These are phyloP conservation scores for Anoncus sp. DNA, from an alignment of 2,888 invertebrate genomes.

Conservation along the genomic window DNA sequence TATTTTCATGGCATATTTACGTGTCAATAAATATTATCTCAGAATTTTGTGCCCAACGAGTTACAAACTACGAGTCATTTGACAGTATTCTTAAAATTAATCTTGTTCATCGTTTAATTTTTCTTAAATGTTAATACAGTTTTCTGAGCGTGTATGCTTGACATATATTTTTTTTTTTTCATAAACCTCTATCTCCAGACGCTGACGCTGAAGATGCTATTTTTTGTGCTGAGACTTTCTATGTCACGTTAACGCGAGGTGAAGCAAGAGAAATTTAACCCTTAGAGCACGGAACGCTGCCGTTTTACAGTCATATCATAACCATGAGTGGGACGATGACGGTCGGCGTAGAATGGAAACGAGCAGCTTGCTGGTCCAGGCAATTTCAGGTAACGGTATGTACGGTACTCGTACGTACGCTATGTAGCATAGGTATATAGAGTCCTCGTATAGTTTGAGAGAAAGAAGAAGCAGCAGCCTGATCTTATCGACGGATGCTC, in stretches of 20 bases:
- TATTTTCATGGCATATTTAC: not conserved
- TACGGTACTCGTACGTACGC: constrained; percentile 29
- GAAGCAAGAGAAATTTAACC: constrained; percentile 43
- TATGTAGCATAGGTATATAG: not conserved
- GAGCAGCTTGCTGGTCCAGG: constrained; percentile 58
- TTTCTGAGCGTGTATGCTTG: not conserved
- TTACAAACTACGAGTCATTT: not conserved
- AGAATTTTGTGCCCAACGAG: not conserved
- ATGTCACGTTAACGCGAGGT: constrained; percentile 22
- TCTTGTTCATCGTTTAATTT: not conserved
- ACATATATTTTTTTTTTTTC: constrained; percentile 19
- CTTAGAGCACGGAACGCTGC: constrained; percentile 43
- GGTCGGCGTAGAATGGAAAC: constrained; percentile 55
- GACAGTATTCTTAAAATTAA: not conserved
- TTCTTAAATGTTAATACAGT: not conserved
- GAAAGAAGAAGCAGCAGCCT: constrained; percentile 60
- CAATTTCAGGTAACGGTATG: constrained; percentile 59
- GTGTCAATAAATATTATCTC: not conserved
- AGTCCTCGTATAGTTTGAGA: constrained; percentile 38
- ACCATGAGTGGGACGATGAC: constrained; percentile 56
- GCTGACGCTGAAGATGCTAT: constrained; percentile 37
- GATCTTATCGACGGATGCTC: constrained; percentile 61
- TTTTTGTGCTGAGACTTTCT: constrained; percentile 28
- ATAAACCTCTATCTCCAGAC: constrained; percentile 32
- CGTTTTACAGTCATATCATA: constrained; percentile 58